A percentile compares a stretch with the other conserved stretches of the same genome.
Conservation (phyloP, 2,888 invertebrate species). For the Diplolepis rosae region DNA sequence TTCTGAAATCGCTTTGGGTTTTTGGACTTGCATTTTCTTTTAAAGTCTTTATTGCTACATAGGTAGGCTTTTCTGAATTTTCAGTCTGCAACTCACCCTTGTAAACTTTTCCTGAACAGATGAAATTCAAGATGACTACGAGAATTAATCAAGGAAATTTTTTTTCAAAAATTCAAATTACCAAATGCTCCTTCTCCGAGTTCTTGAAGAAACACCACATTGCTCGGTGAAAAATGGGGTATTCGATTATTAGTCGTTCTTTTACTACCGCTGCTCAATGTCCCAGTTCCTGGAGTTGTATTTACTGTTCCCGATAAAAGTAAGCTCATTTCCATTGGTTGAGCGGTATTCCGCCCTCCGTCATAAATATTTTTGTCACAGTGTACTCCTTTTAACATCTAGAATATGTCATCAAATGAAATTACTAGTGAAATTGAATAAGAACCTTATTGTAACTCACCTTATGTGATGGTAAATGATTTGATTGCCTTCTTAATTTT, state of each 20-base stretch:
- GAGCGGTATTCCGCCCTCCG: slow-evolving; percentile 84
- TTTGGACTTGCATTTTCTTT: slow-evolving; percentile 95
- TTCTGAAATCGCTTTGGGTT: slow-evolving; percentile 92
- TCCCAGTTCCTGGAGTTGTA: slow-evolving; percentile 75
- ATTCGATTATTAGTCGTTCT: slow-evolving; percentile 78
- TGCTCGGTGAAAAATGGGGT: slow-evolving; percentile 89
- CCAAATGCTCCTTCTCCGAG: slow-evolving; percentile 98
- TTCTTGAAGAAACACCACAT: slow-evolving; percentile 91
- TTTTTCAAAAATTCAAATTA: slow-evolving; percentile 67
- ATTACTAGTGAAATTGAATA: not conserved
- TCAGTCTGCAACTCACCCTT: slow-evolving; percentile 90
- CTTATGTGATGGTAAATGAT: slow-evolving; percentile 69
- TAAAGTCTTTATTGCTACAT: slow-evolving; percentile 94
- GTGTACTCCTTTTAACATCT: slow-evolving; percentile 70
- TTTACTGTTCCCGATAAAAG: slow-evolving; percentile 78
- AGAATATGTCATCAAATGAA: not conserved
- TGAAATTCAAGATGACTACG: not conserved
- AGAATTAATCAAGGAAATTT: too few relatives aligned
- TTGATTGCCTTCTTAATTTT: slow-evolving; percentile 66
- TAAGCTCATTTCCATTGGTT: slow-evolving; percentile 90
- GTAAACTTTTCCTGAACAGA: slow-evolving; percentile 86
- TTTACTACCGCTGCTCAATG: slow-evolving; percentile 74
- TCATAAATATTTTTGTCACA: slow-evolving; percentile 84
- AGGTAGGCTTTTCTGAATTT: slow-evolving; percentile 79
- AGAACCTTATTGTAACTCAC: slow-evolving; percentile 53